phyloP scores from a whole-genome alignment of 2,797 vertebrate genomes.

The Siniperca obscura region DNA sequence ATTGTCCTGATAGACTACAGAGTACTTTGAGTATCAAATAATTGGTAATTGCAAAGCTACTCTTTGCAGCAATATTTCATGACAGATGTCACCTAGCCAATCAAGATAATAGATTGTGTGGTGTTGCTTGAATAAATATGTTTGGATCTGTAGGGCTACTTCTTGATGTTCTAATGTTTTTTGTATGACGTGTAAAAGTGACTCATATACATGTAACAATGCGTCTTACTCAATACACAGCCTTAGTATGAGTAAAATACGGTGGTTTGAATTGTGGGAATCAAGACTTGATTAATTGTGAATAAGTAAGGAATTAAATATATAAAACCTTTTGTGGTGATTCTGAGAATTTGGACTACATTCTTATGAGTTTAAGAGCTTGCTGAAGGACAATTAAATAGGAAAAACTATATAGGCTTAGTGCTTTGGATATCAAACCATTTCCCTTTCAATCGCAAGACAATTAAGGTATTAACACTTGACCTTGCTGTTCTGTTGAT shows the following conservation, averaged over 20 bases:
- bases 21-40: conserved; percentile 15
- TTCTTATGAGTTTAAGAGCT: neutral
- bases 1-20: neutral
- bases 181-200: neutral
- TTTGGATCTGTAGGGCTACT: conserved; percentile 8
- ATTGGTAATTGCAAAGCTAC: conserved; percentile 15
- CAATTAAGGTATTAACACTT: conserved; percentile 32
- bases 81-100: conserved; percentile 12
- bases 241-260: neutral
- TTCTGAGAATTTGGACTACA: neutral
- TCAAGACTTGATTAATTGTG: neutral
- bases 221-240: neutral
- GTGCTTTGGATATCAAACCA: neutral
- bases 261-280: neutral
- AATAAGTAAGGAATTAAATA: neutral
- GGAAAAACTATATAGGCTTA: neutral
- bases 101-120: conserved; percentile 32
- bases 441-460: conserved; percentile 3
- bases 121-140: conserved; percentile 11
- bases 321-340: neutral
- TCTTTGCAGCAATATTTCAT: conserved; percentile 37
- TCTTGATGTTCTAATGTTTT: neutral
- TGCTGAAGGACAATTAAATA: neutral
- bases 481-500: conserved; percentile 26
- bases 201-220: neutral